phyloP scores from a whole-genome alignment of 2,113 vertebrate genomes.

The Nothocercus nigrocapillus region DNA sequence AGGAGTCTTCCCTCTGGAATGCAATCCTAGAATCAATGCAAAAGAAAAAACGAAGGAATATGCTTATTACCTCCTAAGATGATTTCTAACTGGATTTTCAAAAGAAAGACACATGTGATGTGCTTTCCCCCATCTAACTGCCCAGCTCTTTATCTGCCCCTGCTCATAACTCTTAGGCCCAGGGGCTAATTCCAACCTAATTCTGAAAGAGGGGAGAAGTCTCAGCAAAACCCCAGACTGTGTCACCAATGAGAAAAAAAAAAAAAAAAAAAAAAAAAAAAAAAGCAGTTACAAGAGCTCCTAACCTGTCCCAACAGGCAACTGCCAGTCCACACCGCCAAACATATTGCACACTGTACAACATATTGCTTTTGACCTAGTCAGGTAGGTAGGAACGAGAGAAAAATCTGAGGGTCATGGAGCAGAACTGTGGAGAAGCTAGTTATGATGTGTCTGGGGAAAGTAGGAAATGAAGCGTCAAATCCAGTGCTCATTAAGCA shows the following conservation, averaged over 20 bases:
- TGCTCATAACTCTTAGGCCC: neutral
- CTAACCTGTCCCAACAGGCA: neutral
- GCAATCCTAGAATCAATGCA: neutral
- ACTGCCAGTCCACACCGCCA: neutral
- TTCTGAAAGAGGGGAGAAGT: accelerated
- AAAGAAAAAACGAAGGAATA: neutral
- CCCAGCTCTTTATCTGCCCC: neutral
- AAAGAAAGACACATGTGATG: neutral
- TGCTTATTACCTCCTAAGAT: neutral
- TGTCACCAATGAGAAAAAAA: neutral
- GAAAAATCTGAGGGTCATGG: neutral
- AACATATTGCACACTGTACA: neutral
- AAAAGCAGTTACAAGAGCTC: neutral
- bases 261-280: neutral
- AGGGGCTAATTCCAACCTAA: neutral
- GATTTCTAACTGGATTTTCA: neutral
- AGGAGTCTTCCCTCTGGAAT: accelerated
- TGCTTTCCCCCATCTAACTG: neutral
- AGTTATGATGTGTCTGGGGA: neutral
- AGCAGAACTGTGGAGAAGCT: neutral
- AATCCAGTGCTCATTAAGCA: neutral
- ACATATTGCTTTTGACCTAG: neutral
- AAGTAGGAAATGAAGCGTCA: neutral
- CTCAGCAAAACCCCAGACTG: neutral
- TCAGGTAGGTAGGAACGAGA: neutral